Evolutionary conservation across 2,888 invertebrate species (phyloP).

Genomic region (Endotricha flammealis): DNA sequence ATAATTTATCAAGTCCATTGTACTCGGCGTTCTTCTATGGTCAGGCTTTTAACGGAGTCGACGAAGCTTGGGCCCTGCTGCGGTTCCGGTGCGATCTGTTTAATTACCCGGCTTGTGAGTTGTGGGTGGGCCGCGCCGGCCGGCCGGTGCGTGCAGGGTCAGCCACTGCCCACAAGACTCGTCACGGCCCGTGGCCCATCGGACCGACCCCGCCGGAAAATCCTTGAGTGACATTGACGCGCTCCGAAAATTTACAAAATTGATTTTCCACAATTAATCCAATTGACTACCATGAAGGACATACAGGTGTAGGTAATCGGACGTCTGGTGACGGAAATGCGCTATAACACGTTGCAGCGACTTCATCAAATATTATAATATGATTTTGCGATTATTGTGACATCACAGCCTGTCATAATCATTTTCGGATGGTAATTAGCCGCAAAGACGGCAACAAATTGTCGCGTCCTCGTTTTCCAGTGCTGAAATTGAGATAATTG

Average conservation of each 20-base stretch:
- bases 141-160: constrained; percentile 17
- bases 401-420: constrained; percentile 22
- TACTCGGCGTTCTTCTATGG: constrained; percentile 2
- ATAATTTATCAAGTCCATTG: constrained; percentile 10
- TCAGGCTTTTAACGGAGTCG: constrained; percentile 20
- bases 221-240: constrained; percentile 49
- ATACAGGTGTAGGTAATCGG: constrained; percentile 11
- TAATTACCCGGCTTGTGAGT: constrained; percentile 41
- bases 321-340: constrained; percentile 6
- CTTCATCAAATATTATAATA: no score
- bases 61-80: constrained; percentile 22
- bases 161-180: no score
- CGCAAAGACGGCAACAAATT: constrained; percentile 28
- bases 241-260: constrained; percentile 42
- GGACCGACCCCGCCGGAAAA: constrained; percentile 36
- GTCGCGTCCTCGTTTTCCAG: constrained; percentile 48
- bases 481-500: constrained; percentile 47
- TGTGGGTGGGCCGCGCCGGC: constrained; percentile 23
- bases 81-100: constrained; percentile 57
- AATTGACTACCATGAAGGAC: constrained; percentile 37
- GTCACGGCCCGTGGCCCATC: constrained; percentile 29
- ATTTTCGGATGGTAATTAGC: constrained; percentile 31
- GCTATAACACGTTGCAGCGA: constrained; percentile 9
- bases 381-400: no score
- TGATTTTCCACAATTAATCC: constrained; percentile 44